These are phyloP conservation scores for Leptinotarsa tumamoca DNA, from an alignment of 2,888 invertebrate species.

Conservation along the genomic window DNA sequence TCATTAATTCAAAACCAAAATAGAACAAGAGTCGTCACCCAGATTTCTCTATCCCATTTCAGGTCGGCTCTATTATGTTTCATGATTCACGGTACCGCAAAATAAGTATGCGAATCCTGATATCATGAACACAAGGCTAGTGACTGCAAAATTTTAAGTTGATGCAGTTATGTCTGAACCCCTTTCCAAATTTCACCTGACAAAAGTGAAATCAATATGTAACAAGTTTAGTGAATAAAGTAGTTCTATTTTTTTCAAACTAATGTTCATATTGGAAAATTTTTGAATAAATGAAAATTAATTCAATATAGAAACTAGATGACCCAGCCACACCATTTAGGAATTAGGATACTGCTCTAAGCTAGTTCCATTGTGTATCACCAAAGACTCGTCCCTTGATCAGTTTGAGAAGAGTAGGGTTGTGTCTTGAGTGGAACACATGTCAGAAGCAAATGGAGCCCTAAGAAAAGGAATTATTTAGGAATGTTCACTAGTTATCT, in stretches of 20 bases:
- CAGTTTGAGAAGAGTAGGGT: not conserved
- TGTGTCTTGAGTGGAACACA: not conserved
- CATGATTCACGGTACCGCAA: no score
- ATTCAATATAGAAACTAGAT: constrained; percentile 1
- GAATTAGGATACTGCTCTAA: not conserved
- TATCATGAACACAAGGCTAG: no score
- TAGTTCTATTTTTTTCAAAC: not conserved
- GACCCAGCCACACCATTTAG: not conserved
- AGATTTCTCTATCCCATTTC: no score
- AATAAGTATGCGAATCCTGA: no score
- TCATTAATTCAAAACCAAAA: no score
- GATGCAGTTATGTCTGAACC: no score
- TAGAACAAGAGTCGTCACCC: no score
- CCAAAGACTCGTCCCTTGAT: not conserved
- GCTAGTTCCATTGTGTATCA: not conserved
- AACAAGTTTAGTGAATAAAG: no score
- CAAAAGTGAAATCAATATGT: no score
- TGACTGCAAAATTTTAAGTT: no score
- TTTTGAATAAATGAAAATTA: not conserved
- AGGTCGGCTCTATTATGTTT: no score
- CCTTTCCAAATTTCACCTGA: no score
- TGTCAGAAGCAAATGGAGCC: not conserved
- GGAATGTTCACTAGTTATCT: not conserved
- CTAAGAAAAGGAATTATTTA: not conserved
- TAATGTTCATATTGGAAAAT: not conserved